A percentile compares a stretch with the other conserved stretches of the same genome.
These are phyloP conservation scores for Enoplosus armatus DNA, from an alignment of 2,797 vertebrate species.

Conservation along the genomic window DNA sequence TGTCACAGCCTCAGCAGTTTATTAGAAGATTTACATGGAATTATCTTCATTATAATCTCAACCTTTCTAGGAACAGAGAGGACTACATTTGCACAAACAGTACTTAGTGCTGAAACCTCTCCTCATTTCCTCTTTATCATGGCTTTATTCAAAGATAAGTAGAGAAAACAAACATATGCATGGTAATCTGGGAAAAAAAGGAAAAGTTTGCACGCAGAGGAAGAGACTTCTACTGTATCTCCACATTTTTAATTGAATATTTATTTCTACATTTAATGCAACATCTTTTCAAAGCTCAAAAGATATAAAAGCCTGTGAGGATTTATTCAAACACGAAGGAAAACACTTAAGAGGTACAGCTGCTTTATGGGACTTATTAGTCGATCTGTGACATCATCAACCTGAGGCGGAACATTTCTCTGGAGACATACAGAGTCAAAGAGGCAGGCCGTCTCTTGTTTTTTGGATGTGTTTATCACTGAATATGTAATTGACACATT, in stretches of 20 bases:
- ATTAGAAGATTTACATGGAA: constrained; percentile 66
- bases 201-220: constrained; percentile 32
- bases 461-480: not conserved
- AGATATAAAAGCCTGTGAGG: constrained; percentile 42
- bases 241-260: constrained; percentile 20
- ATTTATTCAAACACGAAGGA: constrained; percentile 49
- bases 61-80: constrained; percentile 36
- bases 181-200: constrained; percentile 38
- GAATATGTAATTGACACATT: constrained; percentile 1
- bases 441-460: constrained; percentile 24
- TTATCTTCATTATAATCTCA: constrained; percentile 29
- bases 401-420: constrained; percentile 55
- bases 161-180: constrained; percentile 42
- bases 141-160: constrained; percentile 46
- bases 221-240: constrained; percentile 30
- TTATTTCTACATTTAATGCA: constrained; percentile 59
- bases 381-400: constrained; percentile 47
- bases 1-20: constrained; percentile 66
- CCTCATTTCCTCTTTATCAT: constrained; percentile 16
- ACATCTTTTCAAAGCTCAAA: constrained; percentile 53
- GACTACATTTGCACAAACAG: constrained; percentile 27
- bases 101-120: constrained; percentile 60
- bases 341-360: constrained; percentile 24
- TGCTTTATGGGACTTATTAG: constrained; percentile 28
- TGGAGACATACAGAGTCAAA: constrained; percentile 37